A percentile compares a stretch with the other conserved stretches of the same genome.
Conservation (phyloP, 2,113 vertebrate species). For the Podarcis muralis region DNA sequence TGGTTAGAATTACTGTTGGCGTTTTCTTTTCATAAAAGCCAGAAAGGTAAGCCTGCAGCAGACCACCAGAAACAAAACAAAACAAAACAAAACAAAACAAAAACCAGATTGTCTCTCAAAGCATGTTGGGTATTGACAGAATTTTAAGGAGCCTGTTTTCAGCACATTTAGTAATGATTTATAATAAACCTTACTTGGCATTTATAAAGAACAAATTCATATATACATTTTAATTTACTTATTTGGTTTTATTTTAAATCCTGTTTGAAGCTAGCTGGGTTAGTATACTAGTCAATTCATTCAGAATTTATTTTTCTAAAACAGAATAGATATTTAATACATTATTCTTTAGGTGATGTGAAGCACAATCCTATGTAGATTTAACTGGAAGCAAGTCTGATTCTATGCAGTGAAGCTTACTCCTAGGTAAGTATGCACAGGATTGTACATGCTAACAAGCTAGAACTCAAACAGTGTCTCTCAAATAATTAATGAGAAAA, state of each 20-base stretch:
- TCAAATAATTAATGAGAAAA: background rate
- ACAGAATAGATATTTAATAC: background rate
- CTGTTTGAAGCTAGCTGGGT: background rate
- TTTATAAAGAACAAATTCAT: background rate
- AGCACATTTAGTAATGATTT: background rate
- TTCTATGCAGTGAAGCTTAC: background rate
- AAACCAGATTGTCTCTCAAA: rapidly evolving
- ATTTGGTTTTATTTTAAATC: background rate
- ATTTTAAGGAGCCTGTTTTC: background rate
- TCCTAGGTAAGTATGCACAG: background rate
- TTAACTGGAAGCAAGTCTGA: background rate
- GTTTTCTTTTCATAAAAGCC: background rate
- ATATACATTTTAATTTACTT: background rate
- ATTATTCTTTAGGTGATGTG: background rate
- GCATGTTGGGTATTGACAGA: background rate
- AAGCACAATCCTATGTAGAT: background rate
- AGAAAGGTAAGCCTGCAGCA: background rate
- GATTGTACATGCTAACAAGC: background rate
- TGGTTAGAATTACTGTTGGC: background rate
- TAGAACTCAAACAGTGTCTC: conserved; percentile 1
- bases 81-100: background rate
- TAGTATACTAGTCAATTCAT: background rate
- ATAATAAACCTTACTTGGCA: background rate
- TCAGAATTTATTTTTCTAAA: conserved; percentile 2
- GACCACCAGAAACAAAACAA: background rate